A percentile compares a stretch with the other conserved stretches of the same genome.
Conservation (phyloP, 1,140 invertebrate species). For the Procambarus clarkii region DNA sequence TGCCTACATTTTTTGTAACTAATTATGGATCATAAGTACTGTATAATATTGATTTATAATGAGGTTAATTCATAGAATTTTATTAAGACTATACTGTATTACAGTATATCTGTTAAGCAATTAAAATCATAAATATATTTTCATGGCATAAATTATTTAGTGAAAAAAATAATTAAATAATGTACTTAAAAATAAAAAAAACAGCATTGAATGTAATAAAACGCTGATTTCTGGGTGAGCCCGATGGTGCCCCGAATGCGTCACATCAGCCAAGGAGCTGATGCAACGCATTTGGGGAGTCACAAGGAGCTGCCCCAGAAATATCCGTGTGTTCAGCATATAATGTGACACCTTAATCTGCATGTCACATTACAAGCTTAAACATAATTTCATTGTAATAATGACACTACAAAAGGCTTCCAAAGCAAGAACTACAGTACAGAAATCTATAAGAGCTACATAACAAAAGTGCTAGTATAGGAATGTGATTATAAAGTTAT, state of each 20-base stretch:
- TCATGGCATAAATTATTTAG: not conserved
- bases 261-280: no score
- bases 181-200: not conserved
- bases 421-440: not conserved
- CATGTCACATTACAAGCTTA: no score
- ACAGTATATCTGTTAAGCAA: no score
- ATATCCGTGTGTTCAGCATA: no score
- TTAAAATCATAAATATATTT: not conserved
- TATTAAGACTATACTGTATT: not conserved
- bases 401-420: not conserved
- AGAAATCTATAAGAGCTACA: not conserved
- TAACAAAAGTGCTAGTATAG: not conserved
- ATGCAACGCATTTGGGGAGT: no score
- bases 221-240: no score
- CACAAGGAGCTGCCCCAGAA: no score
- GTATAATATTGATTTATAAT: not conserved
- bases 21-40: not conserved
- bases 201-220: no score
- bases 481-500: not conserved
- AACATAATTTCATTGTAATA: no score
- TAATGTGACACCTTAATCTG: no score
- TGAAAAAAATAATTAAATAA: not conserved
- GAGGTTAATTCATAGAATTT: not conserved
- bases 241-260: no score
- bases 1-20: not conserved